phyloP scores from a whole-genome alignment of 2,797 vertebrate species.

The Pitangus sulphuratus region DNA sequence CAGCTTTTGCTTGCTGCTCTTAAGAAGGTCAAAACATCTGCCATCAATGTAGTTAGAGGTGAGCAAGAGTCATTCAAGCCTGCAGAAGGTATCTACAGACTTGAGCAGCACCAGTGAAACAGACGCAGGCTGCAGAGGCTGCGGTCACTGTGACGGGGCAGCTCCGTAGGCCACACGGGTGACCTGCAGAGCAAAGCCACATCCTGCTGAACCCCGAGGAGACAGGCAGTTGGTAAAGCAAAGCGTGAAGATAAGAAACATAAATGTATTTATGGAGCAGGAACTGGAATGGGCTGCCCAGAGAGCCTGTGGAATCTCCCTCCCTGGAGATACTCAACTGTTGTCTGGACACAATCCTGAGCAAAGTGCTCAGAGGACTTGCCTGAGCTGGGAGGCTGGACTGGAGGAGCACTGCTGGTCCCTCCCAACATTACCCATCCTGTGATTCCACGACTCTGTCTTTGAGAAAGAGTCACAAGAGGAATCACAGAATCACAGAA shows the following conservation, averaged over 20 bases:
- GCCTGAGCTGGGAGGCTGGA: neutral
- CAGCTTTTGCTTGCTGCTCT: neutral
- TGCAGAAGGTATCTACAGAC: neutral
- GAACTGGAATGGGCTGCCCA: neutral
- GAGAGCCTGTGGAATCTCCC: neutral
- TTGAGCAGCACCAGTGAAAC: neutral
- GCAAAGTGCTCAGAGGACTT: neutral
- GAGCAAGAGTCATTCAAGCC: neutral
- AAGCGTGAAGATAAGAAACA: neutral
- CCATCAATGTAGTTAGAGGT: neutral
- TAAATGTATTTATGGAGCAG: neutral
- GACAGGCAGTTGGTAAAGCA: neutral
- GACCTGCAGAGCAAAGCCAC: rapidly evolving
- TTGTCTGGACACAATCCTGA: neutral
- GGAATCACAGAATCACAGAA: neutral
- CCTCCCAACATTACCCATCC: neutral
- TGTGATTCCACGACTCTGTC: neutral
- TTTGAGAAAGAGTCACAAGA: neutral
- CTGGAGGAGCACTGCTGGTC: neutral
- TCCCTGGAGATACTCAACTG: neutral
- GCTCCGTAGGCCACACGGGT: rapidly evolving
- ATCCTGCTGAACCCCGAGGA: neutral
- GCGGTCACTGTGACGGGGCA: rapidly evolving
- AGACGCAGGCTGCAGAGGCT: rapidly evolving
- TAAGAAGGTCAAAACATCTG: neutral